Base-by-base conservation (phyloP, 2,888 invertebrate genomes). In the Caenorhabditis sulstoni region DNA sequence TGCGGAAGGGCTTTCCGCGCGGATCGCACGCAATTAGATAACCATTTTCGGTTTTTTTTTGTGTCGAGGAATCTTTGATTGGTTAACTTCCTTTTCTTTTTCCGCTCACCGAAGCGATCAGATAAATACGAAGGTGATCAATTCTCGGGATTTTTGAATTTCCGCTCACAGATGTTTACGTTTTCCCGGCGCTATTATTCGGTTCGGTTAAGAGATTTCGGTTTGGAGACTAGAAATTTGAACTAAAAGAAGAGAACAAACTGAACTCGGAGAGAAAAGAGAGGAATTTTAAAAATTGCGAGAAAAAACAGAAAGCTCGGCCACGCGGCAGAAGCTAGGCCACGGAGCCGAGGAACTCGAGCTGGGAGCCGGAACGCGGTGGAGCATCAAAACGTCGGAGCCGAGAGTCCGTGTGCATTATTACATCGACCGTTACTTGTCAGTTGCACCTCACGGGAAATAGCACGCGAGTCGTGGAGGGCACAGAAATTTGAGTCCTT, bases 371-470 rank as follows among this genome's bases (percentile, higher is more conserved):
- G 14, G n/a, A 47, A 16, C 3, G 64, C 37, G 39, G 18, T 14
- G 35, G 49, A 58, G 50, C 44, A 61, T 71, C 70, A 71, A 62
- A 62, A 55, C 47, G 55, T 45, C 37, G 45, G 14, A 29, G 59
- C 41, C n/a, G n/a, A n/a, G 58, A 55, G 47, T 61, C 62, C 47
- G 47, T 55, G 45, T 71, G 58, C 70, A 62, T 71, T 71, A 71
- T 71, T 71, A 71, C 71, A 71, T 71, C 71, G 45, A 55, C 41
- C 53, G 53, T 57, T 57, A 71, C 71, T 71, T 71, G 71, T 57
- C 71, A 71, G 71, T 71, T 71, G 71, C 64, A 62, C 57, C 47
- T 22, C 18, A 1, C 22, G 14, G 4, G n/a, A 71, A 47, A 49
- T 9, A 64, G 45, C 39, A 57, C 41, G 49, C 41, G 57, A 71